Conservation (phyloP, 2,888 invertebrate genomes). For the Aelia acuminata region DNA sequence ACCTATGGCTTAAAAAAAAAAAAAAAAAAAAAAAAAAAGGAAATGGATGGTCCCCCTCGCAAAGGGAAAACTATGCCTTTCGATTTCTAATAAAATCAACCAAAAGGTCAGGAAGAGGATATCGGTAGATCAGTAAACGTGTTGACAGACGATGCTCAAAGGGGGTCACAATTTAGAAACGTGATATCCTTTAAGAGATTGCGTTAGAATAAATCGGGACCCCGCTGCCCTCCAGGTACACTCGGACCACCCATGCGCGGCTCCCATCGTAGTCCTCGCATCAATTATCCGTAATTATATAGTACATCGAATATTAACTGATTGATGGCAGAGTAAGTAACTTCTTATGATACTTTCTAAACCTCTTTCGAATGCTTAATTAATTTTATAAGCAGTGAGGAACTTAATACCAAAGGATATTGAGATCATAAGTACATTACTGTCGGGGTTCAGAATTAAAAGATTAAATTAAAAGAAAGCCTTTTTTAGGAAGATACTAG, state of each 20-base stretch:
- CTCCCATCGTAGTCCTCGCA: neutral
- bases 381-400: neutral
- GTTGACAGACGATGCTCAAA: slow-evolving; percentile 23
- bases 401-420: neutral
- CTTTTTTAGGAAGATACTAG: too few relatives aligned
- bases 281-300: neutral
- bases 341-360: neutral
- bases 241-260: neutral
- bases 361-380: neutral
- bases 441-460: too few relatives aligned
- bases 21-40: too few relatives aligned
- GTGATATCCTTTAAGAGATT: slow-evolving; percentile 23
- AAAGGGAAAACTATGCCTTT: neutral
- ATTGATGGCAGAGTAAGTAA: neutral
- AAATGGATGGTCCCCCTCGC: too few relatives aligned
- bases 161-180: slow-evolving; percentile 31
- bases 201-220: slow-evolving; percentile 7
- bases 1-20: too few relatives aligned
- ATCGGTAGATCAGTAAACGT: neutral
- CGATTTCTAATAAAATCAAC: neutral
- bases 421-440: too few relatives aligned
- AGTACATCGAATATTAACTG: neutral
- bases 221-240: neutral
- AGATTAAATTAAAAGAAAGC: too few relatives aligned
- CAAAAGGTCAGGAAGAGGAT: neutral